phyloP scores from a whole-genome alignment of 2,797 vertebrate genomes.

The Podarcis lilfordi region DNA sequence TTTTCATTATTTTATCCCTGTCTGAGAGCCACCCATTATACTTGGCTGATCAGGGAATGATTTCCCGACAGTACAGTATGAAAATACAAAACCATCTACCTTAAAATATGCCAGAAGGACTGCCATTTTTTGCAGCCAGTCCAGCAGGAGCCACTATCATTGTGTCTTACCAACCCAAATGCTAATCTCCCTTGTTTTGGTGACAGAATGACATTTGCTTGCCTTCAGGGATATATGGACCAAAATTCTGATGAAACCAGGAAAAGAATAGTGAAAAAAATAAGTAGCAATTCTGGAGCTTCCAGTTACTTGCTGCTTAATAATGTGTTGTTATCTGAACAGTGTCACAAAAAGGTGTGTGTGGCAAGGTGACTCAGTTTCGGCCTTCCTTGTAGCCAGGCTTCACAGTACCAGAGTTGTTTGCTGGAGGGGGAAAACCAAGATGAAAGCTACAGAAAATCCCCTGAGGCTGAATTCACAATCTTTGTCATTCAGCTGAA shows the following conservation, averaged over 20 bases:
- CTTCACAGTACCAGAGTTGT: background rate
- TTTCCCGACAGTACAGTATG: background rate
- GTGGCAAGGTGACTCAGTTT: slow-evolving; percentile 1
- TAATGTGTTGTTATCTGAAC: background rate
- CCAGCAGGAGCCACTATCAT: background rate
- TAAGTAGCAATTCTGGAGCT: background rate
- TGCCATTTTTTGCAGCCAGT: background rate
- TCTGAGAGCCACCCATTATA: background rate
- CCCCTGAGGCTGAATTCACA: background rate
- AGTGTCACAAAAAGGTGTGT: background rate
- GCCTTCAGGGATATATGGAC: accelerated
- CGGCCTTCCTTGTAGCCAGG: background rate
- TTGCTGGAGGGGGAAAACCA: background rate
- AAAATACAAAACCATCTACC: background rate
- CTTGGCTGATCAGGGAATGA: background rate
- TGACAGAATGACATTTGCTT: background rate
- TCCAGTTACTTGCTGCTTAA: background rate
- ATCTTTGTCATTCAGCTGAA: background rate
- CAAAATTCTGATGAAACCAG: slow-evolving; percentile 1
- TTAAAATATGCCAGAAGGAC: background rate
- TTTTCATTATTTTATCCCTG: background rate
- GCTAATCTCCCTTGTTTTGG: accelerated
- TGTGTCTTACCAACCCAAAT: background rate
- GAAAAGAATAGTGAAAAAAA: background rate
- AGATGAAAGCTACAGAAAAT: background rate